Conservation (phyloP, 2,113 vertebrate species). For the Actenoides hombroni region DNA sequence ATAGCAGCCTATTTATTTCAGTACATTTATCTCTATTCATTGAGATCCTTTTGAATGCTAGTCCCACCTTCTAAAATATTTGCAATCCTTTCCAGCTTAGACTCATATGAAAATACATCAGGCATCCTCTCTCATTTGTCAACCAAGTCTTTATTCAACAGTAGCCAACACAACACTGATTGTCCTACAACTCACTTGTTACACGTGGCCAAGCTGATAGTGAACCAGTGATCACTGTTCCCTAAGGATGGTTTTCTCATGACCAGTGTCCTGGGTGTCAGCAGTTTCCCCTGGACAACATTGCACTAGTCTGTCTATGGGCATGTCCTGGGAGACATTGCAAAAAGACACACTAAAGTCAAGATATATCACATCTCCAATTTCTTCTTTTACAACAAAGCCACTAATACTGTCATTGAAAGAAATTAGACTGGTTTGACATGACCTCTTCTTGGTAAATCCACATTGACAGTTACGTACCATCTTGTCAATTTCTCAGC, state of each 20-base stretch:
- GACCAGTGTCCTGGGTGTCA: not conserved
- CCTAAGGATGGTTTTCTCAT: not conserved
- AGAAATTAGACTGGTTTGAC: not conserved
- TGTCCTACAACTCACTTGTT: not conserved
- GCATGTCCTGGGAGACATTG: accelerated
- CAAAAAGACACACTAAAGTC: not conserved
- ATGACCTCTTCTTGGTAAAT: not conserved
- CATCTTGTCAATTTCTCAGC: not conserved
- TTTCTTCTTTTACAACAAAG: not conserved
- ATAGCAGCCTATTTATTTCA: not conserved
- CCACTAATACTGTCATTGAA: not conserved
- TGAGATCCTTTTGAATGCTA: not conserved
- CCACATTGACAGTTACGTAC: not conserved
- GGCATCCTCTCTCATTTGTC: not conserved
- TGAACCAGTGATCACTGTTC: accelerated
- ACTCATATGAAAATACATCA: not conserved
- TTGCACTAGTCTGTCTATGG: not conserved
- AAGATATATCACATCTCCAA: not conserved
- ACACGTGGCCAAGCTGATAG: accelerated
- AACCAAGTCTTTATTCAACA: not conserved
- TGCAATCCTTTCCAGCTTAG: not conserved
- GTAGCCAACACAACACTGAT: not conserved
- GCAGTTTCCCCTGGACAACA: not conserved
- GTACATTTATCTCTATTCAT: not conserved
- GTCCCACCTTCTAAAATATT: not conserved